Conservation (phyloP, 1,140 invertebrate genomes). For the Pinna nobilis region DNA sequence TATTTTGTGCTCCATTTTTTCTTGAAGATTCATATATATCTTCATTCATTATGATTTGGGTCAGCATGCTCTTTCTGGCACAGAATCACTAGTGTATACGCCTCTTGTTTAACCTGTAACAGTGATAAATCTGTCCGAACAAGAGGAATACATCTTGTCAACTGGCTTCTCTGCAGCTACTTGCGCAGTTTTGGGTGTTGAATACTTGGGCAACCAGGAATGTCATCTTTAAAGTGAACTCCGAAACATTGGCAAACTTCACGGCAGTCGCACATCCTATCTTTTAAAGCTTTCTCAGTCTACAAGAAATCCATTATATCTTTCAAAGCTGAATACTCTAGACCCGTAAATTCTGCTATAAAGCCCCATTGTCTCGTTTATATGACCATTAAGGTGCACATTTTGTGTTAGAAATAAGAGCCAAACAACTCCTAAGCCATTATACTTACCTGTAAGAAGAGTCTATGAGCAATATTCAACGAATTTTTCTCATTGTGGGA, state of each 20-base stretch:
- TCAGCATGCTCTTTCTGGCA: slow-evolving; percentile 1
- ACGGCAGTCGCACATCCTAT: slow-evolving; percentile 8
- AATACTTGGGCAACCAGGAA: neutral
- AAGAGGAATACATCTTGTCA: neutral
- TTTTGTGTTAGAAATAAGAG: slow-evolving; percentile 36
- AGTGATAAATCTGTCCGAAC: slow-evolving; percentile 2
- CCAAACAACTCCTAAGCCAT: slow-evolving; percentile 33
- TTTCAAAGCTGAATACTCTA: slow-evolving; percentile 44
- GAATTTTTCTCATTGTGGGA: slow-evolving; percentile 7
- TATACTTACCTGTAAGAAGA: slow-evolving; percentile 35
- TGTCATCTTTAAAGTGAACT: no score
- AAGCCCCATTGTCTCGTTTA: slow-evolving; percentile 29
- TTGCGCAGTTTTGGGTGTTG: neutral
- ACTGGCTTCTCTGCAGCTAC: slow-evolving; percentile 7
- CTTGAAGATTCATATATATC: neutral
- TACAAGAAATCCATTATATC: slow-evolving; percentile 43
- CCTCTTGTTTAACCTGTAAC: neutral
- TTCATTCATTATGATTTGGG: neutral
- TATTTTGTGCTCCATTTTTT: neutral
- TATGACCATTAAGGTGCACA: slow-evolving; percentile 45
- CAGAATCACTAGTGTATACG: neutral
- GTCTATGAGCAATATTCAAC: slow-evolving; percentile 15
- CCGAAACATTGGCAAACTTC: neutral
- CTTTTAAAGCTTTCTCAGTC: slow-evolving; percentile 26
- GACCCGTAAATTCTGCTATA: slow-evolving; percentile 49